Evolutionary conservation across 2,113 vertebrate species (phyloP), one percentile per base, ranked within the genome.

Genomic region (Noturus placidus): DNA sequence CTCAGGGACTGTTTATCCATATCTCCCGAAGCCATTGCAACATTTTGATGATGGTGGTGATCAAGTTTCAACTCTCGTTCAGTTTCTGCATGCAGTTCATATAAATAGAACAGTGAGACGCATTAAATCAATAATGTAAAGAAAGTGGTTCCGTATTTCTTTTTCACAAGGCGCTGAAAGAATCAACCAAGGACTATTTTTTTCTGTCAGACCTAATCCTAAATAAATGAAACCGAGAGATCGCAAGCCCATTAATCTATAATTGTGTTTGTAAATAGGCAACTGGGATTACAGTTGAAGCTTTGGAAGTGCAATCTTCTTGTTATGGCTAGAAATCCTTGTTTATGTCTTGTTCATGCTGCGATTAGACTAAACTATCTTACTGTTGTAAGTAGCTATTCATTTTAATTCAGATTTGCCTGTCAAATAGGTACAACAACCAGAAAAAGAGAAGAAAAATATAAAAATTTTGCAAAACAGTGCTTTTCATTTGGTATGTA

Each of bases 171-270:
- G 72, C 3, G 5, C 22, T 25, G 2, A 46, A 3, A 25, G 72
- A 42, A 13, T 46, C 70, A 13, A 13, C 46, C 25, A n/a, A 17
- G 46, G 11, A 52, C 38, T 50, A 3, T 52, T 78, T n/a, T 46
- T 46, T 52, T 52, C 74, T 78, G 46, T 52, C 74, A n/a, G 74
- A 52, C 46, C 2, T 78, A 52, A 78, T 78, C 74, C n/a, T 78
- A 52, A 54, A 6, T 52, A 78, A 78, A 78, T 52, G 25, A 78
- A 78, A 78, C 25, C 0, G 6, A 79, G 27, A 54, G n/a, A 54
- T 54, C 11, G 3, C 46, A 54, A 30, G 50, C 30, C 27, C 46
- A 79, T 30, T 79, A 20, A 54, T 30, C 2, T 3, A 3, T 78
- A 54, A 19, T 78, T 8, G 27, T 30, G 46, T 78, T 54, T 19